Conservation (phyloP, 2,797 vertebrate species). For the Dryobates pubescens region DNA sequence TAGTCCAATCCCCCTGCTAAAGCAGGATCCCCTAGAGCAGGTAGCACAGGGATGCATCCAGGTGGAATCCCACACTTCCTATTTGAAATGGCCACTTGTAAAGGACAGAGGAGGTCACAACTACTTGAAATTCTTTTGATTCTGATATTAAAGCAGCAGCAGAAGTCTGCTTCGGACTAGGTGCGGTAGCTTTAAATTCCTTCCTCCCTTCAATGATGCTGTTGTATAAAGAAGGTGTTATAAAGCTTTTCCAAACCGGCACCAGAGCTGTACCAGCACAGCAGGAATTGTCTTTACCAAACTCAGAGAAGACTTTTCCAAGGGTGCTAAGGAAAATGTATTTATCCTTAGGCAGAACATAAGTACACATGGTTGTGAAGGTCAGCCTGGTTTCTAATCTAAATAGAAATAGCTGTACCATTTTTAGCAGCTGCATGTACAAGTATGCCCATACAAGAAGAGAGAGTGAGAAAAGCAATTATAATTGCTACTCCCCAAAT, state of each 20-base stretch:
- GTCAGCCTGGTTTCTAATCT: constrained; percentile 54
- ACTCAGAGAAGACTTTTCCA: background rate
- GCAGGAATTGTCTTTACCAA: background rate
- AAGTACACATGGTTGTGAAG: constrained; percentile 24
- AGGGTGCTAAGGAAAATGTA: background rate
- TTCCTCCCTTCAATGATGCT: background rate
- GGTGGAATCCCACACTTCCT: background rate
- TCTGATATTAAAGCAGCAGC: background rate
- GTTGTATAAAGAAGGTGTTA: background rate
- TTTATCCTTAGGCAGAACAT: constrained; percentile 25
- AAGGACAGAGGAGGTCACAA: background rate
- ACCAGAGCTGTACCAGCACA: background rate
- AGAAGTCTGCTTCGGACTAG: background rate
- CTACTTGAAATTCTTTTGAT: background rate
- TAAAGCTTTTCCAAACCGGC: background rate
- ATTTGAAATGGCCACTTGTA: background rate
- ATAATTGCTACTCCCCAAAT: constrained; percentile 51
- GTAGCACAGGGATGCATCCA: too few species aligned
- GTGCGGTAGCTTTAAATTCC: background rate
- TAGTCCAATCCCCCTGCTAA: too few species aligned
- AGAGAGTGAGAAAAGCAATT: constrained; percentile 64
- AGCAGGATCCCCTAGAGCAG: too few species aligned
- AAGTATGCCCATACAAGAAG: constrained; percentile 37
- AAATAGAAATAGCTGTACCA: constrained; percentile 12
- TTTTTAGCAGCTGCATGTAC: constrained; percentile 22